Conservation (phyloP, 2,888 invertebrate species). For the Lasioglossum villosulum region DNA sequence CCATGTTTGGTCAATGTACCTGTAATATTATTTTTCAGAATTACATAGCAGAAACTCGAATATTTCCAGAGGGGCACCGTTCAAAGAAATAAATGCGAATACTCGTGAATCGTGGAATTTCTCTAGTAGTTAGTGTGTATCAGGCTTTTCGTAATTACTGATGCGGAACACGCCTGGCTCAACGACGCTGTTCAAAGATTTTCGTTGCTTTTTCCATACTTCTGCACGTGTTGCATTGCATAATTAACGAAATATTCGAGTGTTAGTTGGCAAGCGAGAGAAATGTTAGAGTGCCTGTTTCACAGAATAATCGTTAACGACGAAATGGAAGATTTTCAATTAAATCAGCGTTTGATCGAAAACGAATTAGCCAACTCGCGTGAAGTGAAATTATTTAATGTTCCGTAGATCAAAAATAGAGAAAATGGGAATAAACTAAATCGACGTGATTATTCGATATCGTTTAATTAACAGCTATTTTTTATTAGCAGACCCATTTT, state of each 20-base stretch:
- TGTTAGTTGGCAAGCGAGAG: conserved; percentile 20
- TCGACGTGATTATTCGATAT: neutral
- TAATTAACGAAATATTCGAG: conserved; percentile 49
- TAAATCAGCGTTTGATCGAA: neutral
- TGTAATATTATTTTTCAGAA: neutral
- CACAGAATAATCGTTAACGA: neutral
- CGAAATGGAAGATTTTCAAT: neutral
- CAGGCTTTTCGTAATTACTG: conserved; percentile 6
- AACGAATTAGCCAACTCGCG: neutral
- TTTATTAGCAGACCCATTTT: neutral
- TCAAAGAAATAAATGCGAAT: conserved; percentile 20
- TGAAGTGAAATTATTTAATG: neutral
- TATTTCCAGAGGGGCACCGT: neutral
- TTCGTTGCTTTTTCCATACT: conserved; percentile 11
- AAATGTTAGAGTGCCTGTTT: neutral
- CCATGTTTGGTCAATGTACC: neutral
- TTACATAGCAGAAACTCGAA: neutral
- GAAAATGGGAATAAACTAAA: neutral
- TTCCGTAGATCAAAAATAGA: neutral
- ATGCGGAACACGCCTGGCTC: neutral
- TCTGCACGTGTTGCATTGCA: conserved; percentile 2
- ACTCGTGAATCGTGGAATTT: conserved; percentile 23
- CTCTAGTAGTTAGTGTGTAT: conserved; percentile 21
- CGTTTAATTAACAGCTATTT: conserved; percentile 25
- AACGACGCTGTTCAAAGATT: neutral